Percentiles rank a stretch among this genome's conserved stretches.
phyloP scores from a whole-genome alignment of 2,797 vertebrate species.

The Amblyopsis hoosieri region DNA sequence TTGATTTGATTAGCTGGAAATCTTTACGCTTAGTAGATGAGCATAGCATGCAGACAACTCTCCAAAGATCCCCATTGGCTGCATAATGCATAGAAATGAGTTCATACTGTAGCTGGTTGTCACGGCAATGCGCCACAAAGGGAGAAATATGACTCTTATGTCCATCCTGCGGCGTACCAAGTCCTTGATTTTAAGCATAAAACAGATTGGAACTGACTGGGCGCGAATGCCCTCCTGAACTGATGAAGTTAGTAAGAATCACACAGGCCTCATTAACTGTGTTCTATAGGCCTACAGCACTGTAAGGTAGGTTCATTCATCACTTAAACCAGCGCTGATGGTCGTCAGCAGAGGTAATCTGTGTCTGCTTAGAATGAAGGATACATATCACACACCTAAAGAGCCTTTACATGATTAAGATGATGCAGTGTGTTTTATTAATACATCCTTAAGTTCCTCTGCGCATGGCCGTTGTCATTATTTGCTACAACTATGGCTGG shows the following conservation, averaged over 20 bases:
- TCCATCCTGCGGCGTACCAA: conserved; percentile 42
- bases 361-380: not conserved
- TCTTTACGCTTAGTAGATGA: conserved; percentile 38
- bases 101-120: conserved; percentile 36
- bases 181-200: conserved; percentile 14
- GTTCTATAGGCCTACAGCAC: not conserved
- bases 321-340: conserved; percentile 21
- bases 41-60: conserved; percentile 23
- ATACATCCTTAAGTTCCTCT: not conserved
- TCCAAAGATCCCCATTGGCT: conserved; percentile 8
- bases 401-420: too few species aligned
- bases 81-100: conserved; percentile 35
- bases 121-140: conserved; percentile 33
- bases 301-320: conserved; percentile 32
- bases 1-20: conserved; percentile 38
- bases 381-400: conserved; percentile 1
- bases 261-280: conserved; percentile 33
- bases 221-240: conserved; percentile 11
- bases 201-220: conserved; percentile 10
- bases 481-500: not conserved
- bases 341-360: conserved; percentile 34
- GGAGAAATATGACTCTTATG: conserved; percentile 46
- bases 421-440: not conserved
- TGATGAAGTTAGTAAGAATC: conserved; percentile 27
- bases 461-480: not conserved